Conservation (phyloP, 2,797 vertebrate species). For the Staurois parvus region DNA sequence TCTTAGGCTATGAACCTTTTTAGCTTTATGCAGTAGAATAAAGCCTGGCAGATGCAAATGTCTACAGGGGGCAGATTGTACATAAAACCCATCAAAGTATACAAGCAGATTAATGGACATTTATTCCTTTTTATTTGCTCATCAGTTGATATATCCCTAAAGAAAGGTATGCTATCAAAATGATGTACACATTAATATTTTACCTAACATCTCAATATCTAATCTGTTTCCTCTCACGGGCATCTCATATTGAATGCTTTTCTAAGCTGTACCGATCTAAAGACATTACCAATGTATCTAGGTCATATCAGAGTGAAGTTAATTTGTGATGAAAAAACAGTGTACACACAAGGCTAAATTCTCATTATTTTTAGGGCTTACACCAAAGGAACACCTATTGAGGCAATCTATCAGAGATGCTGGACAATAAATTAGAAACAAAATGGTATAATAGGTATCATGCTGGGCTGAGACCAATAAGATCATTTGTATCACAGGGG, state of each 20-base stretch:
- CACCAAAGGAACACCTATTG: constrained; percentile 60
- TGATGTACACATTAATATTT: constrained; percentile 63
- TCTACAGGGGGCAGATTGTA: constrained; percentile 78
- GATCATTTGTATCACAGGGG: constrained; percentile 59
- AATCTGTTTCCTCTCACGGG: constrained; percentile 2
- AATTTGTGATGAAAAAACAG: constrained; percentile 62
- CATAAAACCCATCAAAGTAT: constrained; percentile 81
- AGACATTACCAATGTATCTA: constrained; percentile 21
- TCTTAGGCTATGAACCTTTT: constrained; percentile 74
- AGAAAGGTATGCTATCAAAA: constrained; percentile 74
- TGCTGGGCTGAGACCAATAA: constrained; percentile 60
- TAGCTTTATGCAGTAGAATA: constrained; percentile 74
- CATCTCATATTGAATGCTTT: constrained; percentile 37
- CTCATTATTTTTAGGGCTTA: constrained; percentile 52
- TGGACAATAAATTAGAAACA: constrained; percentile 69
- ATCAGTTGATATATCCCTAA: constrained; percentile 75
- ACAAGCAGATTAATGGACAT: constrained; percentile 81
- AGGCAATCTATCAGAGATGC: constrained; percentile 58
- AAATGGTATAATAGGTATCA: constrained; percentile 58
- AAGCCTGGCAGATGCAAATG: constrained; percentile 80
- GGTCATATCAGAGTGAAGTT: constrained; percentile 55
- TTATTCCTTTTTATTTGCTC: constrained; percentile 82
- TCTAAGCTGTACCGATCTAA: constrained; percentile 36
- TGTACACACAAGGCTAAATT: constrained; percentile 37
- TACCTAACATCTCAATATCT: constrained; percentile 50